Conservation (phyloP, 2,888 invertebrate genomes). For the Chaitophorus viminalis region DNA sequence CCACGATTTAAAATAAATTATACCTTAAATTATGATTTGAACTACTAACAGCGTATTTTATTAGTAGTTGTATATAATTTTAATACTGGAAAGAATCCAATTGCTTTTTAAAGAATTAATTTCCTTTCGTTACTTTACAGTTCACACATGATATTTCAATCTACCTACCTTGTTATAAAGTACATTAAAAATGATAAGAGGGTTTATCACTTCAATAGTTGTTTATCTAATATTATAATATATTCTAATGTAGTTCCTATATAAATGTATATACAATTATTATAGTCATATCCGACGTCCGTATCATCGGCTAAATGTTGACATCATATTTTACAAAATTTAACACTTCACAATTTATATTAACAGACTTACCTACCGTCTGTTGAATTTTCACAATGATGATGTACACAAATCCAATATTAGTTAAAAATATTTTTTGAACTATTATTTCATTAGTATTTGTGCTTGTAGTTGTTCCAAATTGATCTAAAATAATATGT, state of each 20-base stretch:
- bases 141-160: neutral
- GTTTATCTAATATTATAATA: neutral
- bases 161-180: neutral
- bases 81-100: neutral
- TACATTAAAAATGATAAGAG: neutral
- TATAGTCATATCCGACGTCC: no score
- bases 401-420: neutral
- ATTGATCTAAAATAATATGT: slow-evolving; percentile 8
- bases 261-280: no score
- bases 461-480: neutral
- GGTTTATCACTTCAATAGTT: neutral
- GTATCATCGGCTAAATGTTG: neutral
- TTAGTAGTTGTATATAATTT: neutral
- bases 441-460: neutral
- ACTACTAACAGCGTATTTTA: neutral
- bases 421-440: neutral
- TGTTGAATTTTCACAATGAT: neutral
- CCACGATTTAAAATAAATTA: no score
- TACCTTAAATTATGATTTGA: no score
- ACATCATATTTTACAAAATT: neutral
- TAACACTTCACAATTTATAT: no score
- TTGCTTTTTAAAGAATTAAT: neutral
- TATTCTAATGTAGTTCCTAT: no score
- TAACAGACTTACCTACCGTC: no score
- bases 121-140: neutral